phyloP scores from a whole-genome alignment of 2,888 invertebrate genomes.

The Fragum fragum region DNA sequence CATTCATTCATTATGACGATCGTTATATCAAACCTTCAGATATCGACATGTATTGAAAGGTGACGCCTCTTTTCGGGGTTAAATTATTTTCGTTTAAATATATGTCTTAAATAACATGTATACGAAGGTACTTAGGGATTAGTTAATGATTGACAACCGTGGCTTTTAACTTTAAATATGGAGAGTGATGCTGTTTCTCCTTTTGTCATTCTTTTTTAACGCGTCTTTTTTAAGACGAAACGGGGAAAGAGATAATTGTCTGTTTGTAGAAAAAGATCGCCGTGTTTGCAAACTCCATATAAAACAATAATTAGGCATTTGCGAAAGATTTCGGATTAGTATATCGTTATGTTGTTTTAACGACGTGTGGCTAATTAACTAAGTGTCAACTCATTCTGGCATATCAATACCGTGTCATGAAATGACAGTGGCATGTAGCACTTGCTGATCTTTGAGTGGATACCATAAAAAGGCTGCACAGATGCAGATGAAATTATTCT shows the following conservation, averaged over 20 bases:
- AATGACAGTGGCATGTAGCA: slow-evolving; percentile 6
- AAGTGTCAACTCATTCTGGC: slow-evolving; percentile 14
- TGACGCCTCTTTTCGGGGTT: no score
- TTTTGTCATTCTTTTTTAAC: no score
- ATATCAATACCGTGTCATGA: slow-evolving; percentile 3
- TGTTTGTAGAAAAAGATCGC: neutral
- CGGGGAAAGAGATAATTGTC: neutral
- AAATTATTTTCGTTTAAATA: no score
- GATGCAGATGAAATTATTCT: neutral
- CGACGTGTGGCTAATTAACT: slow-evolving; percentile 39
- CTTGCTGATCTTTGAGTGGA: neutral
- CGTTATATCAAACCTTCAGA: no score
- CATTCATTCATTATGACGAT: no score
- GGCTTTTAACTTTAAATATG: no score
- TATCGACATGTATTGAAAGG: no score
- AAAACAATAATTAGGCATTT: neutral
- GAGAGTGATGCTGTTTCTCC: no score
- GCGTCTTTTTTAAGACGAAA: no score
- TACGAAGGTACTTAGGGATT: no score
- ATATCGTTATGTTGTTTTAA: neutral
- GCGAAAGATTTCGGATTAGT: neutral
- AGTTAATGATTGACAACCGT: no score
- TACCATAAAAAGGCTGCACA: neutral
- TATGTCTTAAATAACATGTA: no score
- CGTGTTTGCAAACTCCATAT: neutral